phyloP scores from a whole-genome alignment of 2,888 invertebrate species.

The Drosophila mulleri region DNA sequence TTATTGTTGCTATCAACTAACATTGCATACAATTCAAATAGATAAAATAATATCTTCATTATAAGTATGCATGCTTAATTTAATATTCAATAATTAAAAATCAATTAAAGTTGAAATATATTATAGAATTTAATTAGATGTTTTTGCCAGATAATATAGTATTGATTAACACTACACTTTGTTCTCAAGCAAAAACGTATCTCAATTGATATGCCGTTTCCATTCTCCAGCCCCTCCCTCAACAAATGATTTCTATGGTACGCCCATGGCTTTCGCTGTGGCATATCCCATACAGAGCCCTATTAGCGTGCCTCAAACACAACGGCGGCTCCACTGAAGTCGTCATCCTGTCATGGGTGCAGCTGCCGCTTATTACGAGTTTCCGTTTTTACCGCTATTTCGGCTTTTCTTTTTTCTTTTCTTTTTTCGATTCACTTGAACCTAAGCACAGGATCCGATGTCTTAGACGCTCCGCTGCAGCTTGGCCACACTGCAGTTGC shows the following conservation, averaged over 20 bases:
- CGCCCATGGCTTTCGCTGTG: constrained; percentile 29
- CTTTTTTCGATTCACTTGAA: constrained; percentile 6
- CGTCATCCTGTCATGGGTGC: constrained; percentile 58
- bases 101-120: no score
- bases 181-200: background rate
- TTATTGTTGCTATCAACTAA: no score
- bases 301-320: constrained; percentile 67
- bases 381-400: constrained; percentile 36
- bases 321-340: constrained; percentile 59
- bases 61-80: no score
- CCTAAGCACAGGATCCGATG: constrained; percentile 14
- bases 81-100: no score
- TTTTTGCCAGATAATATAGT: no score
- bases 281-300: constrained; percentile 20
- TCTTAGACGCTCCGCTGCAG: constrained; percentile 32
- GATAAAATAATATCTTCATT: no score
- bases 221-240: background rate
- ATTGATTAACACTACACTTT: no score
- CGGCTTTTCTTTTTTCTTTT: background rate
- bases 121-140: no score
- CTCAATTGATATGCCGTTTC: no score
- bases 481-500: constrained; percentile 26
- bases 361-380: constrained; percentile 54
- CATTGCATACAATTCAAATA: no score
- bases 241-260: background rate